Evolutionary conservation across 2,888 invertebrate species (phyloP), one percentile per base, ranked within the genome.

Genomic region (Clepsis dumicolana): DNA sequence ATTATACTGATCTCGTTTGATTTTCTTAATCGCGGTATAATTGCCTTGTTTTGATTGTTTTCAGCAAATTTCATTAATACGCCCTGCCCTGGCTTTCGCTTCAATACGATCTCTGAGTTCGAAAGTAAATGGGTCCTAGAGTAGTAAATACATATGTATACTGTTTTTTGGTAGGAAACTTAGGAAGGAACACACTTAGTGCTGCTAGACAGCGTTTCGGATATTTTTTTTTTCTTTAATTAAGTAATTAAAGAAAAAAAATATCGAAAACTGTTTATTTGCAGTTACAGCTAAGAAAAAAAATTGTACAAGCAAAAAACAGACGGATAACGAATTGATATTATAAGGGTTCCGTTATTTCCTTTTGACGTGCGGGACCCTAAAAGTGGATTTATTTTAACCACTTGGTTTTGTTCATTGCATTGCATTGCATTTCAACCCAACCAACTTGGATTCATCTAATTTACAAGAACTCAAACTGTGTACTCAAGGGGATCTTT

Each of bases 1-100:
- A 53, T 53, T n/a, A 63, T 63, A 53, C 41, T 38, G 53, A 63
- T 52, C 38, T 25, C 14, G 38, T 8, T 54, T 63, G 29, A 53
- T 63, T 63, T 25, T 53, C 38, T 38, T 63, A 54, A 38, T 53
- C 18, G 48, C 12, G 48, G 48, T 12, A 53, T 53, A 27, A 63
- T 63, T 63, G 53, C 18, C 38, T 10, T 12, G 38, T 7, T 38
- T 63, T 50, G 52, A 63, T 63, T 53, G 53, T 53, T 53, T 41
- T 41, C 14, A 18, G 29, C 4, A 25, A 52, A 50, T 53, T 63
- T 41, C 12, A 41, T 63, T 48, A 41, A 16, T 16, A 4, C 4
- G 21, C 5, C 21, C 12, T 12, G 5, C 48, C n/a, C n/a, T n/a
- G 48, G 12, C 2, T 2, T 48, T 48, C 48, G 21, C 48, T 8